Evolutionary conservation across 1,140 invertebrate genomes (phyloP).

Genomic region (Drosophila sp.): DNA sequence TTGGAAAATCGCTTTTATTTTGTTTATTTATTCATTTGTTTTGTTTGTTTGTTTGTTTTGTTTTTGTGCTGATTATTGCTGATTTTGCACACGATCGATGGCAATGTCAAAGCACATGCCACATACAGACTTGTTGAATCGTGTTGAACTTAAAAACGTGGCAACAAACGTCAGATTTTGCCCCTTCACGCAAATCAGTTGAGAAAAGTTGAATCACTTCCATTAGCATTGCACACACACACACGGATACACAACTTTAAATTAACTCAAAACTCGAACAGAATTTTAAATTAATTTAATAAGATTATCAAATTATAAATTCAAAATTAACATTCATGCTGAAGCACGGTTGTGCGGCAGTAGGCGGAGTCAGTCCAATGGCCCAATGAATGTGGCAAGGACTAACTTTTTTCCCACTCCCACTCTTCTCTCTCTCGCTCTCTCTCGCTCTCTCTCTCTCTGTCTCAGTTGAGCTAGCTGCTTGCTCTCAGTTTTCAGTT

Average conservation of each 20-base stretch:
- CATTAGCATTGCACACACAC: conserved; percentile 20
- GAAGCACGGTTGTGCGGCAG: neutral
- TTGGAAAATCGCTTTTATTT: neutral
- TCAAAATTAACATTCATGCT: conserved; percentile 78
- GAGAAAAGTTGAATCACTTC: conserved; percentile 14
- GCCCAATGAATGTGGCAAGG: conserved; percentile 43
- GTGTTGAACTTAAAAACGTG: neutral
- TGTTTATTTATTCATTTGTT: neutral
- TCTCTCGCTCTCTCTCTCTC: neutral
- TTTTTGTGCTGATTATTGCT: neutral
- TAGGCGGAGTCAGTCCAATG: neutral
- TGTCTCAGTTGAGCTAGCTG: neutral
- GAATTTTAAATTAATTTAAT: conserved; percentile 81
- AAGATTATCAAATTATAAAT: conserved; percentile 80
- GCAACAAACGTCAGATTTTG: neutral
- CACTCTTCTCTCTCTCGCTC: neutral
- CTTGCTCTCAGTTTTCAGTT: conserved; percentile 20
- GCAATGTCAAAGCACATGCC: conserved; percentile 7
- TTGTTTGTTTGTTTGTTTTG: neutral
- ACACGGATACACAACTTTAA: conserved; percentile 55
- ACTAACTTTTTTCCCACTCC: conserved; percentile 42
- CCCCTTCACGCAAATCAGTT: neutral
- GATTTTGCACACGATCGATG: conserved; percentile 1
- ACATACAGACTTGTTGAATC: neutral
- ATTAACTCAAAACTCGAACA: conserved; percentile 73